These are phyloP conservation scores for Leucopternis melanops DNA, from an alignment of 2,113 vertebrate species.

Conservation along the genomic window DNA sequence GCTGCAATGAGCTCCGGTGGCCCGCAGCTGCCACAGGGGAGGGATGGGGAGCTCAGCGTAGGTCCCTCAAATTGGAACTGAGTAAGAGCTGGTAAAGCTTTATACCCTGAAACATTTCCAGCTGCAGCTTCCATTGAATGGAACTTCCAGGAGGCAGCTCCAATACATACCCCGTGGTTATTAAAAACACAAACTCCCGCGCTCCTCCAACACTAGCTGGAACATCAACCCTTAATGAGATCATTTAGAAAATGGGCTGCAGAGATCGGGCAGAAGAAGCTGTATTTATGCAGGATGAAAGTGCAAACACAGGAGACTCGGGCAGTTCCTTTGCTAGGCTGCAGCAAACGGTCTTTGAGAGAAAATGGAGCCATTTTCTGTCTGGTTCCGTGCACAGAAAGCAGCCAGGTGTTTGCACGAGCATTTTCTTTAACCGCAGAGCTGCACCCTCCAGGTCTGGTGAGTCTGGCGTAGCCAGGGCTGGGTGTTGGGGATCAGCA, in stretches of 20 bases:
- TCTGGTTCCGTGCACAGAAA: background rate
- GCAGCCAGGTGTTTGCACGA: background rate
- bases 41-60: background rate
- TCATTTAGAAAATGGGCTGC: conserved; percentile 27
- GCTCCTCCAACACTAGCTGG: background rate
- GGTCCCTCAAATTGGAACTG: background rate
- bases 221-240: conserved; percentile 25
- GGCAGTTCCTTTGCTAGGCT: background rate
- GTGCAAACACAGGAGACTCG: background rate
- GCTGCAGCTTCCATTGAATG: conserved; percentile 43
- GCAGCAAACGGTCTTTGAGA: background rate
- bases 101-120: conserved; percentile 37
- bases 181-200: conserved; percentile 18
- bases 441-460: background rate
- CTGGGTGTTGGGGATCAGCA: background rate
- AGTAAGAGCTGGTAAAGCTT: conserved; percentile 1
- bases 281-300: background rate
- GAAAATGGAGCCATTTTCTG: background rate
- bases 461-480: background rate
- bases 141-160: conserved; percentile 47
- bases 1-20: background rate
- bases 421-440: background rate
- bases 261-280: background rate
- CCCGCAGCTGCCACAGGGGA: background rate
- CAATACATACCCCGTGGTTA: background rate